A percentile compares a stretch with the other conserved stretches of the same genome.
Conservation (phyloP, 1,140 invertebrate species). For the Nomia melanderi region DNA sequence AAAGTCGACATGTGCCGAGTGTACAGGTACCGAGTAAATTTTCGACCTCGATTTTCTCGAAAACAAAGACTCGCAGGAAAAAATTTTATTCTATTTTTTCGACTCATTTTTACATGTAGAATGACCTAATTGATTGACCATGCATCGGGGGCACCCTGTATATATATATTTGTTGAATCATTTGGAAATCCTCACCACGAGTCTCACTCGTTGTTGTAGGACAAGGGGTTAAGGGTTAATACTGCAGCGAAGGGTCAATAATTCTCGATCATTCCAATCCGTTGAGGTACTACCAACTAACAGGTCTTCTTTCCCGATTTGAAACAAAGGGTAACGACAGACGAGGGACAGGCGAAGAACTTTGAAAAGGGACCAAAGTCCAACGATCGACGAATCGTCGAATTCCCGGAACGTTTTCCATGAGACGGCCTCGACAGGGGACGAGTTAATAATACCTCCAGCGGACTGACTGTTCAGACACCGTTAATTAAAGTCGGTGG, state of each 20-base stretch:
- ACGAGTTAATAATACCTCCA: constrained; percentile 64
- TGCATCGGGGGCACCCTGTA: too few species aligned
- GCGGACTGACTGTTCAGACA: constrained; percentile 62
- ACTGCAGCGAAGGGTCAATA: not conserved
- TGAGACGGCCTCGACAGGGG: constrained; percentile 36
- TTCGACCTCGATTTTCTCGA: too few species aligned
- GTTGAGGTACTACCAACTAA: constrained; percentile 1
- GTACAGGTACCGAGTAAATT: too few species aligned
- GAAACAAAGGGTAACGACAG: not conserved
- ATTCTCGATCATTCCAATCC: not conserved
- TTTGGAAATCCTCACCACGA: too few species aligned
- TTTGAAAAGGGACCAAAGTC: constrained; percentile 17
- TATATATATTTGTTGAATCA: too few species aligned
- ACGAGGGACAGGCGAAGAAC: not conserved
- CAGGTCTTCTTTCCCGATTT: too few species aligned
- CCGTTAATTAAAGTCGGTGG: constrained; percentile 66
- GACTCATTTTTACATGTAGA: too few species aligned
- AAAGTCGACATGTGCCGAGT: too few species aligned
- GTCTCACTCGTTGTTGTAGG: too few species aligned
- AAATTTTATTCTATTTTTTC: too few species aligned
- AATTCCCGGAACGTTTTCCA: constrained; percentile 49
- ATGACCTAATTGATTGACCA: too few species aligned
- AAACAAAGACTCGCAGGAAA: too few species aligned
- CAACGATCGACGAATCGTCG: constrained; percentile 42
- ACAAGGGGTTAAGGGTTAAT: not conserved